Conservation (phyloP, 2,113 vertebrate species). For the Odobenus rosmarus region DNA sequence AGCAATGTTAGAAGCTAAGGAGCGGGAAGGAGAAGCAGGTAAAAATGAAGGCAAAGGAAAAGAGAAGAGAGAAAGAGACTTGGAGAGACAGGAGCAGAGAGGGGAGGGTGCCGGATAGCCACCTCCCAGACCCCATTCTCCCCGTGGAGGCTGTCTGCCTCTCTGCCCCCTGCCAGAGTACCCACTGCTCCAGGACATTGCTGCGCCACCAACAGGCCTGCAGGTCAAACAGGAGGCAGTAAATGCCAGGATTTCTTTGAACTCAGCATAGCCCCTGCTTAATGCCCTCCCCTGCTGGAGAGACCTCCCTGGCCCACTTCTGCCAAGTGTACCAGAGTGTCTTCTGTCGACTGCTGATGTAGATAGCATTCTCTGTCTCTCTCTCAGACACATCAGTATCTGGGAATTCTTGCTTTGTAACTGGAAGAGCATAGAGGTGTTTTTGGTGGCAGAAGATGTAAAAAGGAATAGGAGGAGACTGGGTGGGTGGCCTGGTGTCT, state of each 20-base stretch:
- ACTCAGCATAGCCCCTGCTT: not conserved
- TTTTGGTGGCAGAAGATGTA: not conserved
- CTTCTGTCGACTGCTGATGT: not conserved
- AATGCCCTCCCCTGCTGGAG: not conserved
- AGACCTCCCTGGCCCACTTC: not conserved
- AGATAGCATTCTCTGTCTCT: not conserved
- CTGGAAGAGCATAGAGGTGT: not conserved
- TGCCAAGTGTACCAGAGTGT: not conserved
- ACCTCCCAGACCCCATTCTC: not conserved
- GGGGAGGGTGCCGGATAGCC: not conserved
- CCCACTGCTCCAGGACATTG: not conserved
- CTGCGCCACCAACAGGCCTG: fast-evolving
- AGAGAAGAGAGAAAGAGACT: not conserved
- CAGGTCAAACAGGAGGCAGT: not conserved
- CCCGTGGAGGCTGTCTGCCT: not conserved
- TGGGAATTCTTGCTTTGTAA: not conserved
- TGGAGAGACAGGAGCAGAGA: not conserved
- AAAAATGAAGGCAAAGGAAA: not conserved
- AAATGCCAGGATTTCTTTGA: not conserved
- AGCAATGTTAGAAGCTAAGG: not conserved
- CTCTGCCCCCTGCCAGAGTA: not conserved
- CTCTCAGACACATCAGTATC: not conserved
- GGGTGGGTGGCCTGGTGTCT: not conserved
- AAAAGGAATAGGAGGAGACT: not conserved
- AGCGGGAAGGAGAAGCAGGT: not conserved